Percentiles rank a stretch among this genome's conserved stretches.
phyloP scores from a whole-genome alignment of 2,888 invertebrate species.

The Stegana nigrithorax region DNA sequence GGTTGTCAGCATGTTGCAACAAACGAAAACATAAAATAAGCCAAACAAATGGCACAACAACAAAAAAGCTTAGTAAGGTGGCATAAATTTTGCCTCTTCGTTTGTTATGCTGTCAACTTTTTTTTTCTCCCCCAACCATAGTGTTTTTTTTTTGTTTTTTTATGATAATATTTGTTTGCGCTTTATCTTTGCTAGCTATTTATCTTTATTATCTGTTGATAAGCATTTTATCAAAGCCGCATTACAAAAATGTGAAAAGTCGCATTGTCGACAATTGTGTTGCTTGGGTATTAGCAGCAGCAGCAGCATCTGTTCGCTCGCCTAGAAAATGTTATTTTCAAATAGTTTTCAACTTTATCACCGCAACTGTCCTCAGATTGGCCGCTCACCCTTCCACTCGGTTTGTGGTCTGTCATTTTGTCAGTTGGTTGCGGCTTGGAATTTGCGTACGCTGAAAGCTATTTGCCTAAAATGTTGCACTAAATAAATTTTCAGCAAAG shows the following conservation, averaged over 20 bases:
- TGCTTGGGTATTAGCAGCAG: constrained; percentile 21
- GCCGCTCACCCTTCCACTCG: background rate
- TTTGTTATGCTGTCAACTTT: background rate
- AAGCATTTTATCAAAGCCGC: background rate
- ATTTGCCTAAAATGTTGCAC: background rate
- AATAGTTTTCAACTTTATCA: constrained; percentile 52
- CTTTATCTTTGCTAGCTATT: constrained; percentile 54
- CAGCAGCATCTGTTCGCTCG: constrained; percentile 26
- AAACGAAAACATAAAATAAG: background rate
- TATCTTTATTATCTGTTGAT: constrained; percentile 45
- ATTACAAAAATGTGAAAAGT: background rate
- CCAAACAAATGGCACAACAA: background rate
- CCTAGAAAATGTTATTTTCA: constrained; percentile 44
- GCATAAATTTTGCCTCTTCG: background rate
- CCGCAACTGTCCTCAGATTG: background rate
- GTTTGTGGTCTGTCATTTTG: background rate
- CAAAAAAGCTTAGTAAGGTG: background rate
- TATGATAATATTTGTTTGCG: constrained; percentile 15
- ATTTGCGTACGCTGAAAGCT: no score
- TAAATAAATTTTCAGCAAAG: constrained; percentile 1
- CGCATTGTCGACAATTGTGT: constrained; percentile 32
- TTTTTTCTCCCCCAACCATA: background rate
- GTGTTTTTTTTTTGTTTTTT: constrained; percentile 1
- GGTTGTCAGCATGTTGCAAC: background rate
- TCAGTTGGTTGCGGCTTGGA: no score